phyloP scores from a whole-genome alignment of 2,888 invertebrate genomes.

The Campaea margaritaria region DNA sequence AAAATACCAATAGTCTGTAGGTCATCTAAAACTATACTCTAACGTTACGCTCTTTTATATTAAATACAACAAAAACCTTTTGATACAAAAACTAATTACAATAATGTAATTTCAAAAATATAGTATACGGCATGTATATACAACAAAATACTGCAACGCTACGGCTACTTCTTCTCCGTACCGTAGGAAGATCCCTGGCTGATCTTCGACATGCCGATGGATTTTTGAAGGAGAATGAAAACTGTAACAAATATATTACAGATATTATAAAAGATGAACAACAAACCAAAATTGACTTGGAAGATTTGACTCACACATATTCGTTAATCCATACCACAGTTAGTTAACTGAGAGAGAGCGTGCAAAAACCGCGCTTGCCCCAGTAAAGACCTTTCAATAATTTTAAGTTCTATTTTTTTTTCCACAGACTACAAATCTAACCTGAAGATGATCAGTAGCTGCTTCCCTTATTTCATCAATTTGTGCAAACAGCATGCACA shows the following conservation, averaged over 20 bases:
- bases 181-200: conserved; percentile 94
- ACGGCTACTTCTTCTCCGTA: conserved; percentile 82
- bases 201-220: conserved; percentile 93
- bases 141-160: conserved; percentile 39
- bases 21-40: conserved; percentile 43
- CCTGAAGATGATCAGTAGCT: too few relatives aligned
- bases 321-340: too few relatives aligned
- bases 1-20: conserved; percentile 38
- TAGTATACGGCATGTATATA: conserved; percentile 42
- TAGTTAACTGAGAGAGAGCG: too few relatives aligned
- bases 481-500: too few relatives aligned
- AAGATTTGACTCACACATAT: too few relatives aligned
- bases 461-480: too few relatives aligned
- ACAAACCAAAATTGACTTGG: too few relatives aligned
- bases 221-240: conserved; percentile 90
- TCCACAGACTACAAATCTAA: too few relatives aligned
- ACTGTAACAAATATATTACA: conserved; percentile 84
- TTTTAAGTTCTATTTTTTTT: too few relatives aligned
- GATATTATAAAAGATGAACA: too few relatives aligned
- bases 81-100: conserved; percentile 44
- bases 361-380: too few relatives aligned
- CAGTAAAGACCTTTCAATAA: too few relatives aligned
- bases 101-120: conserved; percentile 41
- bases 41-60: conserved; percentile 32
- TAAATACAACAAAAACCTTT: conserved; percentile 37